phyloP scores from a whole-genome alignment of 1,140 invertebrate species.

The Aphelinus atriplicis region DNA sequence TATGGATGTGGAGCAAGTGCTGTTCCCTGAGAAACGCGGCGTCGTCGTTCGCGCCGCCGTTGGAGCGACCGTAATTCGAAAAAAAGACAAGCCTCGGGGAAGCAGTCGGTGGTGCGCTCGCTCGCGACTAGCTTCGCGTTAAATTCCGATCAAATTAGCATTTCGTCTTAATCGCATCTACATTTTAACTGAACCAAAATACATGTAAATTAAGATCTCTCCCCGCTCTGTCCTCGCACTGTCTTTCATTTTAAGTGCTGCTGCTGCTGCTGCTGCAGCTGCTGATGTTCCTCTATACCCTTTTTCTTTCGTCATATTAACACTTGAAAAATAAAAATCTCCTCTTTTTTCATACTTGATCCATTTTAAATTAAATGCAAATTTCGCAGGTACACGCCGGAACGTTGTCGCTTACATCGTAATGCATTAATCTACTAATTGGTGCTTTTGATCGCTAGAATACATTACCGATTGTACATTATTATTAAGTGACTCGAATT shows the following conservation, averaged over 20 bases:
- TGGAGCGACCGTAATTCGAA: constrained; percentile 2
- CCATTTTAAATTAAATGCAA: constrained; percentile 33
- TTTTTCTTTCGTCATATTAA: constrained; percentile 10
- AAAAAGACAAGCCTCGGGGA: constrained; percentile 8
- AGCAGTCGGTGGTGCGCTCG: neutral
- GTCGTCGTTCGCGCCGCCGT: no score
- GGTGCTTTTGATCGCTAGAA: no score
- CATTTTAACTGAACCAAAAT: constrained; percentile 35
- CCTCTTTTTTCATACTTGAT: neutral
- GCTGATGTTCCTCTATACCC: no score
- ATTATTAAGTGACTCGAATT: no score
- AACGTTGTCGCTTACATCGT: no score
- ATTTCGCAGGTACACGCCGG: constrained; percentile 3
- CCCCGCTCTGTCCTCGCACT: neutral
- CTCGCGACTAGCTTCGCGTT: neutral
- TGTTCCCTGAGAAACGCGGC: constrained; percentile 4
- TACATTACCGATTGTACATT: no score
- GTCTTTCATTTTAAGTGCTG: neutral
- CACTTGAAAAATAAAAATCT: constrained; percentile 18
- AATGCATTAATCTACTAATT: no score
- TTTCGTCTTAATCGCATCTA: constrained; percentile 37
- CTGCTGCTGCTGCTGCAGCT: neutral
- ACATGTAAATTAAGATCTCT: constrained; percentile 35
- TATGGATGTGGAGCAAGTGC: constrained; percentile 16
- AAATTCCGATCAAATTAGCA: constrained; percentile 34